Evolutionary conservation across 1,140 invertebrate species (phyloP).

Genomic region (Sesamia nonagrioides): DNA sequence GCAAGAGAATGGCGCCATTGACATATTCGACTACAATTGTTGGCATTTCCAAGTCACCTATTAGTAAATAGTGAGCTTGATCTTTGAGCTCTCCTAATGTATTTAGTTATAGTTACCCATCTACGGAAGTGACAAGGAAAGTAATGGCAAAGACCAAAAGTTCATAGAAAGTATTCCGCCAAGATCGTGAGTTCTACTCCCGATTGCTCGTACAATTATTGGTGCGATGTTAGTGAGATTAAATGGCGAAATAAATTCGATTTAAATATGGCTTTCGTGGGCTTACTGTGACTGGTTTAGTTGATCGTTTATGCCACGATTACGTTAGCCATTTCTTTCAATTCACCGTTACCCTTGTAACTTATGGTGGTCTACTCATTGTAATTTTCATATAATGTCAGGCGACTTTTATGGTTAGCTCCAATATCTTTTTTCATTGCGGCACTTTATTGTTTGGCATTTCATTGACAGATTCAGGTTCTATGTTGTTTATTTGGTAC

Average conservation of each 20-base stretch:
- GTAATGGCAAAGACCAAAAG: slow-evolving; percentile 35
- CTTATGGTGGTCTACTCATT: not conserved
- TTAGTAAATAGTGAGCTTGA: not conserved
- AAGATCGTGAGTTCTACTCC: slow-evolving; percentile 32
- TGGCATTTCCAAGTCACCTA: not conserved
- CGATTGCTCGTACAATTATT: slow-evolving; percentile 40
- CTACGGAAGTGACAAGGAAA: slow-evolving; percentile 6
- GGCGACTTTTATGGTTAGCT: not conserved
- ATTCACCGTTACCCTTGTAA: not conserved
- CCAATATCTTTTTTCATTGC: not conserved
- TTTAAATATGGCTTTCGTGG: slow-evolving; percentile 30
- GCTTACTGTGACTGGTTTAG: slow-evolving; percentile 21
- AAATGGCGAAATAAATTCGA: slow-evolving; percentile 41
- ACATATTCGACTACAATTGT: no score
- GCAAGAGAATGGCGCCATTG: no score
- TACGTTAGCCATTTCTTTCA: slow-evolving; percentile 16
- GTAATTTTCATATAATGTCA: not conserved
- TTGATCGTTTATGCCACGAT: slow-evolving; percentile 20
- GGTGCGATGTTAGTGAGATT: slow-evolving; percentile 33
- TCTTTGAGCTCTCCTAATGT: not conserved
- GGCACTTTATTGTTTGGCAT: not conserved
- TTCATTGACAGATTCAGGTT: not conserved
- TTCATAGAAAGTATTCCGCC: slow-evolving; percentile 28
- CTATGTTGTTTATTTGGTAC: not conserved
- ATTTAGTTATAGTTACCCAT: not conserved